Evolutionary conservation across 2,888 invertebrate species (phyloP), one percentile per base, ranked within the genome.

Genomic region (Amorpha juglandis): DNA sequence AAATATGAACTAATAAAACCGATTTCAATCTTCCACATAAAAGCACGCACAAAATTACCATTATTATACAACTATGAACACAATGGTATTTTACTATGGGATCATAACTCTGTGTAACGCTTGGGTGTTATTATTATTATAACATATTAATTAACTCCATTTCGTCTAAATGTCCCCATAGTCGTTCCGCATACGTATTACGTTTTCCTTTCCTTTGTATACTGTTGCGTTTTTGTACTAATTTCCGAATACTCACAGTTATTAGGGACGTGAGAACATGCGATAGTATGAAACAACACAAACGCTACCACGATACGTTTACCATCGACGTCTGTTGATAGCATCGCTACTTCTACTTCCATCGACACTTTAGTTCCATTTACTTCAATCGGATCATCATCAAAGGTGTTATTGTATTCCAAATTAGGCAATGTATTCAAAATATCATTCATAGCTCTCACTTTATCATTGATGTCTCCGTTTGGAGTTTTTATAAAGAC

Each of bases 241-340:
- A 81, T 90, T 91, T 91, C 91, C 91, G 90, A 90, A 86, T 83
- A 80, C 78, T 79, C 79, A 82, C 81, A 77, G 83, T 86, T 90
- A 92, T 90, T 92, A 92, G 80, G 91, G 86, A 93, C 92, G 92
- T 93, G 92, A 84, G 92, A 92, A 91, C 77, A 76, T 69, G 70
- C 69, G 73, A 73, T 73, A 77, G 75, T 76, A 81, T 79, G 52
- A 53, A 63, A 83, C 81, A 71, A 73, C 75, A 74, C 78, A 76
- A 78, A 77, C 84, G 74, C 74, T 80, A 84, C 82, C 72, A 78
- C 81, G 82, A 81, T 86, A 84, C 82, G 85, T 83, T 90, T 84
- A 75, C 74, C 81, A 80, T 83, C 78, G 74, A 79, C 77, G 75
- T 71, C 70, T 71, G 74, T 70, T 71, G 82, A 83, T 83, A 77